A percentile compares a stretch with the other conserved stretches of the same genome.
These are phyloP conservation scores for Hydrolagus colliei DNA, from an alignment of 2,797 vertebrate species.

Conservation along the genomic window DNA sequence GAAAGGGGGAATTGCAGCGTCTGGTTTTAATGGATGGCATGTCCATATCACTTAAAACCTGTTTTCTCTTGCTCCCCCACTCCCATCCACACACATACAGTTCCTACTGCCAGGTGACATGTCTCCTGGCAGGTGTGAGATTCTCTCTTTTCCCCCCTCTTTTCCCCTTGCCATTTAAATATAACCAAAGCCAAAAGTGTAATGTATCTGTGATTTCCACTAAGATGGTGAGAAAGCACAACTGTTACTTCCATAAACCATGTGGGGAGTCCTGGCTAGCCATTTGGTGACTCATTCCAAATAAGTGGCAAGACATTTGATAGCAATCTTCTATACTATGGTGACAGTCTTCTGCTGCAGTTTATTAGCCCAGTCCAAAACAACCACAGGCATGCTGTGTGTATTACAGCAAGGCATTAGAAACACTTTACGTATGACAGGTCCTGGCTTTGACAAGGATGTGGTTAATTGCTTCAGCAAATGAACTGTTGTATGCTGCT, in stretches of 20 bases:
- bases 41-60: too few species aligned
- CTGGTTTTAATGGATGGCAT: too few species aligned
- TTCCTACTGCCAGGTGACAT: too few species aligned
- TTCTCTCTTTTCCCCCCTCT: too few species aligned
- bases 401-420: constrained; percentile 66
- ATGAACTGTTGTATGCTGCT: constrained; percentile 58
- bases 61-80: too few species aligned
- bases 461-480: constrained; percentile 64
- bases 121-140: too few species aligned
- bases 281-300: constrained; percentile 67
- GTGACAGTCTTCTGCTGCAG: constrained; percentile 74
- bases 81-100: too few species aligned
- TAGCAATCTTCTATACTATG: constrained; percentile 70
- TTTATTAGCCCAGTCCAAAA: constrained; percentile 68
- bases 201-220: constrained; percentile 38
- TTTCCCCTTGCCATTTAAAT: neutral
- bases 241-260: constrained; percentile 56
- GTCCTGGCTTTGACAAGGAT: constrained; percentile 58
- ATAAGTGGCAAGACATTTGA: constrained; percentile 68
- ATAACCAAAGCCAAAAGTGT: neutral
- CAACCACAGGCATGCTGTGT: constrained; percentile 67
- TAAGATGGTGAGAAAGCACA: constrained; percentile 46
- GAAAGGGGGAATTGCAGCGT: too few species aligned
- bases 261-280: constrained; percentile 72
- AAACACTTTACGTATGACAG: constrained; percentile 53